Percentiles rank a stretch among this genome's conserved stretches.
Conservation (phyloP, 2,797 vertebrate genomes). For the Rhinogobio ventralis region DNA sequence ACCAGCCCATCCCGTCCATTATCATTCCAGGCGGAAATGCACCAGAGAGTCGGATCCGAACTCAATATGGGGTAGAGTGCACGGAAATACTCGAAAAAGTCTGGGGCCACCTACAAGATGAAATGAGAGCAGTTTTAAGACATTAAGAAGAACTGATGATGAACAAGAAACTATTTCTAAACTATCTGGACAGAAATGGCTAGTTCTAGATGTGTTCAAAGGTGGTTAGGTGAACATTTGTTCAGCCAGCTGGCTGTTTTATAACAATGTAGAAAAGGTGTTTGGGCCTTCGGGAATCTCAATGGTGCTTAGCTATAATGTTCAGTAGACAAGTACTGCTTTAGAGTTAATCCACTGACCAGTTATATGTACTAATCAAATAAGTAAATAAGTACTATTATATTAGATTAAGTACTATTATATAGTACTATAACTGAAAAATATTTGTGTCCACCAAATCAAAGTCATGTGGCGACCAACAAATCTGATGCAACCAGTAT, state of each 20-base stretch:
- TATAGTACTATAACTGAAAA: background rate
- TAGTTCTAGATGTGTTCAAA: constrained; percentile 1
- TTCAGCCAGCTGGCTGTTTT: constrained; percentile 27
- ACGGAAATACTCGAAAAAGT: constrained; percentile 97
- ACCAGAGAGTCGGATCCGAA: constrained; percentile 86
- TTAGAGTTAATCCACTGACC: constrained; percentile 49
- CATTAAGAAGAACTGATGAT: background rate
- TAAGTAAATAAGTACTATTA: background rate
- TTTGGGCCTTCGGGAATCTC: background rate
- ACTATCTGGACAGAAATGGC: background rate
- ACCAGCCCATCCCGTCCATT: constrained; percentile 92
- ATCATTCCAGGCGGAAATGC: constrained; percentile 95
- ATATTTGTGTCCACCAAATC: background rate
- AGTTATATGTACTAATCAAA: constrained; percentile 55
- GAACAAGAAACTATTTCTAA: background rate
- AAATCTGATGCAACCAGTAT: background rate
- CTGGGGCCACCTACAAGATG: constrained; percentile 83
- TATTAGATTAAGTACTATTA: background rate
- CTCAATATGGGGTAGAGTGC: constrained; percentile 83
- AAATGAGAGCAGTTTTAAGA: constrained; percentile 8
- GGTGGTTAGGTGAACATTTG: constrained; percentile 36
- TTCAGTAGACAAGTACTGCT: background rate
- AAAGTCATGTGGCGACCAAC: background rate
- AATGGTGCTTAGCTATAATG: background rate
- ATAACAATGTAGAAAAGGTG: background rate